These are phyloP conservation scores for Himalopsyche anomala DNA, from an alignment of 2,888 invertebrate species.

Conservation along the genomic window DNA sequence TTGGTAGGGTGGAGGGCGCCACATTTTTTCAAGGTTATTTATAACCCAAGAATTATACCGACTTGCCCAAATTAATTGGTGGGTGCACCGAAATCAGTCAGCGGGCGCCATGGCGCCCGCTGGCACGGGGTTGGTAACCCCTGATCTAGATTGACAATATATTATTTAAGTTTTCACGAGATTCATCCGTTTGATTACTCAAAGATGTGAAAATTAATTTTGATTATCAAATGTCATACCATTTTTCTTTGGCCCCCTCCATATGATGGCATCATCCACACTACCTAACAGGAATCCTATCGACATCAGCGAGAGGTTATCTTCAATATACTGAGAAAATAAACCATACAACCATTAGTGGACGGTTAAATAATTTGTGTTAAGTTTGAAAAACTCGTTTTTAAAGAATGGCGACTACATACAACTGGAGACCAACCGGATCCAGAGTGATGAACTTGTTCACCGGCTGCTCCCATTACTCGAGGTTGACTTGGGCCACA, in stretches of 20 bases:
- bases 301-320: slow-evolving; percentile 97
- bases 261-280: slow-evolving; percentile 97
- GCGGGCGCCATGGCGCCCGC: too few species aligned
- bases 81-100: too few species aligned
- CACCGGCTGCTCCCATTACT: slow-evolving; percentile 92
- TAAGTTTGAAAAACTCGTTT: background rate
- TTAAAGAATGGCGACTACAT: slow-evolving; percentile 70
- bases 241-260: slow-evolving; percentile 99
- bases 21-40: too few species aligned
- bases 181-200: too few species aligned
- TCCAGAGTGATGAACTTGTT: slow-evolving; percentile 96
- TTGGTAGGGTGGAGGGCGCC: too few species aligned
- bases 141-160: too few species aligned
- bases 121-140: too few species aligned
- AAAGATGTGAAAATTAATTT: too few species aligned
- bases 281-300: slow-evolving; percentile 93
- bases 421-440: slow-evolving; percentile 98
- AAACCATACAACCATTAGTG: slow-evolving; percentile 28
- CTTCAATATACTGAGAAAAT: slow-evolving; percentile 86
- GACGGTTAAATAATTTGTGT: background rate
- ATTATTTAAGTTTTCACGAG: too few species aligned
- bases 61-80: too few species aligned
- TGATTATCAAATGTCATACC: slow-evolving; percentile 73
- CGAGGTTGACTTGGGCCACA: slow-evolving; percentile 99
- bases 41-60: too few species aligned